These are phyloP conservation scores for Rhingia rostrata DNA, from an alignment of 2,888 invertebrate species.

Conservation along the genomic window DNA sequence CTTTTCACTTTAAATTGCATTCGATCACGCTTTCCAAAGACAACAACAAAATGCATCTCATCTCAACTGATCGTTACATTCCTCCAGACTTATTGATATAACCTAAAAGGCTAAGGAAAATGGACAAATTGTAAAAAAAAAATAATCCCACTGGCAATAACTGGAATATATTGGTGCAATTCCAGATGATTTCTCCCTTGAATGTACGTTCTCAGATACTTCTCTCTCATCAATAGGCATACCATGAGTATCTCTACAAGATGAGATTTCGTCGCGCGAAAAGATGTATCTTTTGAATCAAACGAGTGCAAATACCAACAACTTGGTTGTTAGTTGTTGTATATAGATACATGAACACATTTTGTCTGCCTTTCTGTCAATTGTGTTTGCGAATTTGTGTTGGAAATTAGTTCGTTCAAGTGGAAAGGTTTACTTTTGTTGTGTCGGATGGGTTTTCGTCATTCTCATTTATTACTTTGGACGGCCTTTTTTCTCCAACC, in stretches of 20 bases:
- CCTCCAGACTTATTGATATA: slow-evolving; percentile 31
- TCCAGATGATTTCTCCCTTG: slow-evolving; percentile 57
- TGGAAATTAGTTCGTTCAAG: slow-evolving; percentile 39
- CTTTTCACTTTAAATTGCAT: slow-evolving; percentile 25
- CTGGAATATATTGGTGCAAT: slow-evolving; percentile 65
- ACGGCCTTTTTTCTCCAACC: not conserved
- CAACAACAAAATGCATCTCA: slow-evolving; percentile 24
- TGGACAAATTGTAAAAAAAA: slow-evolving; percentile 2
- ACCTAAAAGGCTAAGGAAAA: slow-evolving; percentile 6
- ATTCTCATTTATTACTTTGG: slow-evolving; percentile 4
- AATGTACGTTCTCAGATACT: slow-evolving; percentile 7
- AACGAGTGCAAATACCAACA: slow-evolving; percentile 22
- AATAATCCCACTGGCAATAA: slow-evolving; percentile 53
- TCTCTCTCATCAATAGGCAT: no score
- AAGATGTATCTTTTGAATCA: slow-evolving; percentile 15
- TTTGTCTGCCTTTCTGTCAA: slow-evolving; percentile 13
- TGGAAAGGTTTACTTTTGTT: slow-evolving; percentile 5
- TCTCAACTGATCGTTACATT: slow-evolving; percentile 7
- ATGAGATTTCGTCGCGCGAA: no score
- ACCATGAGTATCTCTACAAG: no score
- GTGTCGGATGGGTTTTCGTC: not conserved
- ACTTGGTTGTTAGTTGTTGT: slow-evolving; percentile 32
- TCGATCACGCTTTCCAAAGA: slow-evolving; percentile 36
- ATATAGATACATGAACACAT: not conserved
- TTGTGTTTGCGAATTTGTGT: slow-evolving; percentile 19